Conservation (phyloP, 2,797 vertebrate species). For the Perodicticus potto region DNA sequence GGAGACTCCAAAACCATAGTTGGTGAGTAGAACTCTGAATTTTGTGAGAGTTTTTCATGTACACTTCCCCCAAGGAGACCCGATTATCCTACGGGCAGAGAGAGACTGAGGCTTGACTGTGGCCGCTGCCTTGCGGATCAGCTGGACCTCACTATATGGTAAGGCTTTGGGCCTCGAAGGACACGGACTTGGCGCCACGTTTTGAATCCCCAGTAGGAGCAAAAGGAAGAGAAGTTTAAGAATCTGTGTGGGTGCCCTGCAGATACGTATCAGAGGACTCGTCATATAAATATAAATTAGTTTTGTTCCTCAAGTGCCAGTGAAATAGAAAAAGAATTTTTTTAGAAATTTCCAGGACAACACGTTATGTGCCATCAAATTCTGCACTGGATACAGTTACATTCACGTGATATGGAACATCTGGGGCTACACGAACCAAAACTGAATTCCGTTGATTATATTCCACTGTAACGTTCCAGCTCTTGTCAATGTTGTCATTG, state of each 20-base stretch:
- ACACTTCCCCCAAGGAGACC: accelerated
- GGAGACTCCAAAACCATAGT: not conserved
- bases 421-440: not conserved
- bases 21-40: not conserved
- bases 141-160: not conserved
- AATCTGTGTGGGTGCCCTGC: no score
- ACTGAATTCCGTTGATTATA: not conserved
- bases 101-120: not conserved
- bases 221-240: not conserved
- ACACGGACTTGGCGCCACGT: not conserved
- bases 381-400: not conserved
- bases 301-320: not conserved
- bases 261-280: not conserved
- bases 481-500: not conserved
- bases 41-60: accelerated
- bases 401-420: not conserved
- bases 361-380: not conserved
- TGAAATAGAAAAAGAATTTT: not conserved
- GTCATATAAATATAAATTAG: not conserved
- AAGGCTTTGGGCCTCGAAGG: not conserved
- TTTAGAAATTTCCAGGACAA: not conserved
- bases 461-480: not conserved
- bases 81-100: not conserved
- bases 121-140: not conserved
- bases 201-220: not conserved